Base-by-base conservation (phyloP, 2,888 invertebrate genomes). In the Caenorhabditis sp. region DNA sequence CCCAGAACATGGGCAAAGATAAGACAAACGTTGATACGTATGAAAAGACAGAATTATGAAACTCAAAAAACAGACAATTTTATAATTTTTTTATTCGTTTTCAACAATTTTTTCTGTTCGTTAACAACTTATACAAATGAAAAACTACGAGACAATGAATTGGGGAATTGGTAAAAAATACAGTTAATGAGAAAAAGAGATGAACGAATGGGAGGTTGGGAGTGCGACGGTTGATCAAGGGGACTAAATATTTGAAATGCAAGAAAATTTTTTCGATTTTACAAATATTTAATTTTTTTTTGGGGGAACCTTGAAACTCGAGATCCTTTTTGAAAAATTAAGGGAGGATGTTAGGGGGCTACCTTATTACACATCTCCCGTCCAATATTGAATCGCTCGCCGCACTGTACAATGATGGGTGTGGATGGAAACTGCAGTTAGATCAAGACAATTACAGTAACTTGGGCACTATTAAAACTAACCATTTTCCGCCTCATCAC, bases 401-500 rank as follows among this genome's bases (percentile, higher is more conserved):
- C 72, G 35, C 59, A 74, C 70, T 47, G 49, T 76, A 76, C 76
- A 76, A 68, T 59, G 68, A 19, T 68, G 59, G 58, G 66, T 31
- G 35, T 31, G 49, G 49, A 47, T 31, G 49, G 10, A 68, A 47
- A 76, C 76, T 76, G 76, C 49, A 76, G 76, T 16, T 41, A 24
- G 41, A 41, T 7, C 22, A 12, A 38, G 2, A 68, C 22, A 68
- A 59, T 76, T 74, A 49, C 38, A 63, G 56, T 19, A 12, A 10
- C 16, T 31, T 47, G 5, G 31, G 26, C 0, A 59, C 44, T 59
- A 66, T 10, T 26, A 24, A 58, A 80, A 80, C 73, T 74, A 74
- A 80, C 73, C 80, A 74, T 28, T 63, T 54, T 56, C 72, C 47
- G 82, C 82, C 82, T 82, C 72, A 51, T 82, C 82, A 77, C 63